Conservation (phyloP, 1,140 invertebrate species). For the Zaprionus nigranus region DNA sequence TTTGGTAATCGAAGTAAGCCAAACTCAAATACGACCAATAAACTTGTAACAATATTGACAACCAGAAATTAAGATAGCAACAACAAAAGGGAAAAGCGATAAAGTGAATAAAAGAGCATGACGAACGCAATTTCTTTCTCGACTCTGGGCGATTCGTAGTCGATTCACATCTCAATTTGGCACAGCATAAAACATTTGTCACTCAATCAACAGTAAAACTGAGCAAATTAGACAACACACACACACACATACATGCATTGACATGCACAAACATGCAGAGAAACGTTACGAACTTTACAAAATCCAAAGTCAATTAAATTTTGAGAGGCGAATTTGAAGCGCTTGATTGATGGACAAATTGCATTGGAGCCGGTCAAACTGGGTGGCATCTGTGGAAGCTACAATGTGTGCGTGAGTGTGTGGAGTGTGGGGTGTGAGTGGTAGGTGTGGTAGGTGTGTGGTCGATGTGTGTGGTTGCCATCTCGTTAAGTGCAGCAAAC, state of each 20-base stretch:
- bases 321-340: conserved; percentile 59
- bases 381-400: neutral
- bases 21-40: conserved; percentile 4
- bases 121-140: conserved; percentile 20
- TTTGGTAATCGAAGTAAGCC: conserved; percentile 5
- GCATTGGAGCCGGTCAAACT: conserved; percentile 42
- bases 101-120: conserved; percentile 11
- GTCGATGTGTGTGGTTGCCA: conserved; percentile 17
- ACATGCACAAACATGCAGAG: conserved; percentile 5
- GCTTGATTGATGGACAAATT: conserved; percentile 70
- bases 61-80: conserved; percentile 3
- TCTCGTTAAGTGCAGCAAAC: conserved; percentile 76
- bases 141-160: neutral
- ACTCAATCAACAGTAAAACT: conserved; percentile 57
- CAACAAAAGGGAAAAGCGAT: neutral
- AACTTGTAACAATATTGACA: conserved; percentile 22
- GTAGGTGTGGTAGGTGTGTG: conserved; percentile 2
- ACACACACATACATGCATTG: conserved; percentile 4
- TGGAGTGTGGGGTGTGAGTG: conserved; percentile 7
- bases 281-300: conserved; percentile 45
- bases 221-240: conserved; percentile 55
- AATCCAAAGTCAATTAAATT: conserved; percentile 78
- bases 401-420: neutral
- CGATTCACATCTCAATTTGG: conserved; percentile 38
- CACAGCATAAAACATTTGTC: conserved; percentile 57